A percentile compares a stretch with the other conserved stretches of the same genome.
phyloP scores from a whole-genome alignment of 2,797 vertebrate species.

The Hydrolagus colliei region DNA sequence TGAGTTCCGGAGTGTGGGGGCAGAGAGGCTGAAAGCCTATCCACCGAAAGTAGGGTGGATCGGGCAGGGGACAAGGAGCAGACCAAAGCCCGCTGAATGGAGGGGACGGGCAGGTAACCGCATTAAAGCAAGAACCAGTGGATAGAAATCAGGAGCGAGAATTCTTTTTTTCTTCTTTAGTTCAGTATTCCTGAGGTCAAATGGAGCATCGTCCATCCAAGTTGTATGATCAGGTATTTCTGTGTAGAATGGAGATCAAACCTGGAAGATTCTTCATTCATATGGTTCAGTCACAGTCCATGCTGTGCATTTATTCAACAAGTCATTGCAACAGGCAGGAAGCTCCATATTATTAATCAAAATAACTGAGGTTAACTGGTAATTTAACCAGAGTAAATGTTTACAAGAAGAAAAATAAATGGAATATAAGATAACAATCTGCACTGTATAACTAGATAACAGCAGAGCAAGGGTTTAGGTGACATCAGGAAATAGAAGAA shows the following conservation, averaged over 20 bases:
- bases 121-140: no score
- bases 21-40: no score
- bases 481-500: neutral
- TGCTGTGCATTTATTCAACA: neutral
- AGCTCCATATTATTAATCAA: neutral
- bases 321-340: neutral
- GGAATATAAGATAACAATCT: neutral
- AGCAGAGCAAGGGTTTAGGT: neutral
- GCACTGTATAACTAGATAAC: neutral
- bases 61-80: no score
- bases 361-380: neutral
- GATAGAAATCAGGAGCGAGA: neutral
- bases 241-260: no score
- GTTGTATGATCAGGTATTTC: neutral
- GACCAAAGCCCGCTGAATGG: no score
- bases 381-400: neutral
- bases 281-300: neutral
- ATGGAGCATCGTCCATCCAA: neutral
- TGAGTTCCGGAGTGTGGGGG: no score
- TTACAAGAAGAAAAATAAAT: neutral
- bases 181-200: neutral
- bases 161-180: neutral
- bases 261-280: neutral
- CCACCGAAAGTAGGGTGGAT: no score
- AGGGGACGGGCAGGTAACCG: no score